These are phyloP conservation scores for Chironomus striatipennis DNA, from an alignment of 1,140 invertebrate species.

Conservation along the genomic window DNA sequence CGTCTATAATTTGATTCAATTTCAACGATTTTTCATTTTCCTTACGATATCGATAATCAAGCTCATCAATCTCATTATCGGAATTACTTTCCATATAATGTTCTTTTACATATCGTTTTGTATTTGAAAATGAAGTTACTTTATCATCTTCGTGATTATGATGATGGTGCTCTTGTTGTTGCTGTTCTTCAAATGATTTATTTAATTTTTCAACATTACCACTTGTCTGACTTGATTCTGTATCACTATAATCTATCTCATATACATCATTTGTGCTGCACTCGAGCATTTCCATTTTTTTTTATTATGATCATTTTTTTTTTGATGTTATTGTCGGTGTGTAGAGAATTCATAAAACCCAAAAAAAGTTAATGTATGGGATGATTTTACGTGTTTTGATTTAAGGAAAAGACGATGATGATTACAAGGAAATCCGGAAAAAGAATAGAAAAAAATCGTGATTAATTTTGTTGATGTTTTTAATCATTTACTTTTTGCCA, in stretches of 20 bases:
- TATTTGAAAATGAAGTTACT: not conserved
- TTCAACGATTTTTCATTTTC: not conserved
- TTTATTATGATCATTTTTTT: slow-evolving; percentile 24
- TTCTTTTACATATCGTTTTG: slow-evolving; percentile 29
- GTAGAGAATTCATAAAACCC: too few species aligned
- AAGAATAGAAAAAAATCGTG: slow-evolving; percentile 30
- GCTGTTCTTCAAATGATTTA: slow-evolving; percentile 30
- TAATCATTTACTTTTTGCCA: slow-evolving; percentile 36
- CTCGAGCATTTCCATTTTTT: not conserved
- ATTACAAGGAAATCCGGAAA: slow-evolving; percentile 7
- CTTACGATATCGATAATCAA: not conserved
- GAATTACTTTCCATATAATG: slow-evolving; percentile 31
- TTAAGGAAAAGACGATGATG: not conserved
- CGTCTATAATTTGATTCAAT: slow-evolving; percentile 25
- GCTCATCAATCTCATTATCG: slow-evolving; percentile 4
- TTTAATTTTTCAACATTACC: slow-evolving; percentile 33
- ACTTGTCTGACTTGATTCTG: slow-evolving; percentile 22
- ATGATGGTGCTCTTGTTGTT: slow-evolving; percentile 34
- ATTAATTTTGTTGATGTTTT: slow-evolving; percentile 36
- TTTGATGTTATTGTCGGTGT: not conserved
- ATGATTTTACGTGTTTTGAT: not conserved
- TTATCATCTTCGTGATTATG: slow-evolving; percentile 32
- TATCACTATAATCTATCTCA: slow-evolving; percentile 25
- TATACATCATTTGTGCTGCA: slow-evolving; percentile 28
- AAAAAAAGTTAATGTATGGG: not conserved